These are phyloP conservation scores for Sarcoramphus papa DNA, from an alignment of 2,797 vertebrate genomes.

Conservation along the genomic window DNA sequence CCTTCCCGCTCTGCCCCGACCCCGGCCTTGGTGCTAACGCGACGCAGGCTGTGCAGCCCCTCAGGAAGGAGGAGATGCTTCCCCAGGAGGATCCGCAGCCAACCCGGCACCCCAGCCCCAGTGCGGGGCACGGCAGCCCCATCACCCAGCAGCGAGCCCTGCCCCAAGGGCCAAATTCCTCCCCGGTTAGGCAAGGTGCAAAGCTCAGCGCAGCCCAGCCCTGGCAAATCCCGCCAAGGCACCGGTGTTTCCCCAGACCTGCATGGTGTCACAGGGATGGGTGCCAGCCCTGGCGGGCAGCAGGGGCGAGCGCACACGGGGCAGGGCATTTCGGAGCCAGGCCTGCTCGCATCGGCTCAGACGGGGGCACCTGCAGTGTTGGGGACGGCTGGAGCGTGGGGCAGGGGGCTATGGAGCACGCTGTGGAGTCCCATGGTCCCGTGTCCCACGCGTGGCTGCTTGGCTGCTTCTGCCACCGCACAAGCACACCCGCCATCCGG, in stretches of 20 bases:
- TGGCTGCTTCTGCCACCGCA: background rate
- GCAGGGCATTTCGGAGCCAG: background rate
- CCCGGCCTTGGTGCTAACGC: background rate
- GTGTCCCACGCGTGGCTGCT: background rate
- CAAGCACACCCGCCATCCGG: too few species aligned
- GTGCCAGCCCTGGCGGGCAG: too few species aligned
- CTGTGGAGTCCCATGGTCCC: background rate
- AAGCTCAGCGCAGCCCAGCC: background rate
- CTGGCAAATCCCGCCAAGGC: background rate
- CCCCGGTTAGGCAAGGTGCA: background rate
- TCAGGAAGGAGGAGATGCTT: background rate
- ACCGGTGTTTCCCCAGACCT: background rate
- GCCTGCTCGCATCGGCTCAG: too few species aligned
- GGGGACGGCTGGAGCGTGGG: rapidly evolving
- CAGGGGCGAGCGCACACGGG: rapidly evolving
- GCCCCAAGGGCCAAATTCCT: background rate
- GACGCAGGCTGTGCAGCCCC: too few species aligned
- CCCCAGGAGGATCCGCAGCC: background rate
- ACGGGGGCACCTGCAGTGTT: background rate
- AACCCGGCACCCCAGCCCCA: background rate
- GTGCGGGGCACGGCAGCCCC: too few species aligned
- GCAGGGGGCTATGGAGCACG: background rate
- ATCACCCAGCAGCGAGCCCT: background rate
- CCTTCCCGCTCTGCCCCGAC: background rate
- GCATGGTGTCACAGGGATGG: rapidly evolving